Evolutionary conservation across 2,113 vertebrate species (phyloP).

Genomic region (Albula goreensis): DNA sequence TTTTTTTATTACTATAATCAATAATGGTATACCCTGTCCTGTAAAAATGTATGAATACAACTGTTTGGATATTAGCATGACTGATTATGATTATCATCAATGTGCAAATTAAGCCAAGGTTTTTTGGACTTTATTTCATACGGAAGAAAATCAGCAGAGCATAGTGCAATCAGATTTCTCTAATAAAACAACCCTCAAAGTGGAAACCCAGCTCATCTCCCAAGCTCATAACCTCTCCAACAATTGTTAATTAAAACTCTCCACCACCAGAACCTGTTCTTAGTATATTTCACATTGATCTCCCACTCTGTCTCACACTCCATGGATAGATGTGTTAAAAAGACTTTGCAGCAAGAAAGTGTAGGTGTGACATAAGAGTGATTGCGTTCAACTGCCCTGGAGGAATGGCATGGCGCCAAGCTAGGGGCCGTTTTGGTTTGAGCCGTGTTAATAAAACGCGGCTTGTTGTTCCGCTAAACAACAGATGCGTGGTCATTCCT

Average conservation of each 20-base stretch:
- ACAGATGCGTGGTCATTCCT: constrained; percentile 44
- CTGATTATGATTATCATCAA: constrained; percentile 1
- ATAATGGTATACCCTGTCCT: background rate
- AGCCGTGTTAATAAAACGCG: constrained; percentile 46
- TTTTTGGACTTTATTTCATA: background rate
- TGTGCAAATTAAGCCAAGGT: background rate
- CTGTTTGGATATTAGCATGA: background rate
- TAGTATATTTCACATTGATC: background rate
- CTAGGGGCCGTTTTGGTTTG: background rate
- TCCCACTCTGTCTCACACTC: background rate
- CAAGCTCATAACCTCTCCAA: background rate
- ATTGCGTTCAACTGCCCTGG: background rate
- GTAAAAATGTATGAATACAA: background rate
- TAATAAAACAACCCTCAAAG: background rate
- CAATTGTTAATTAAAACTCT: background rate
- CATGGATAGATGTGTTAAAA: background rate
- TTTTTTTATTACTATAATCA: background rate
- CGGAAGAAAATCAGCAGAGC: background rate
- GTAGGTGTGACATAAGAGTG: background rate
- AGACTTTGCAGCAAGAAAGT: background rate
- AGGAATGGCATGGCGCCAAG: background rate
- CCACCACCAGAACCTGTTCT: background rate
- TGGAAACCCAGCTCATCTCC: background rate
- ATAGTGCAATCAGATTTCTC: background rate
- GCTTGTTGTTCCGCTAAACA: constrained; percentile 35